These are phyloP conservation scores for Gryllus bimaculatus DNA, from an alignment of 1,140 invertebrate species.

Conservation along the genomic window DNA sequence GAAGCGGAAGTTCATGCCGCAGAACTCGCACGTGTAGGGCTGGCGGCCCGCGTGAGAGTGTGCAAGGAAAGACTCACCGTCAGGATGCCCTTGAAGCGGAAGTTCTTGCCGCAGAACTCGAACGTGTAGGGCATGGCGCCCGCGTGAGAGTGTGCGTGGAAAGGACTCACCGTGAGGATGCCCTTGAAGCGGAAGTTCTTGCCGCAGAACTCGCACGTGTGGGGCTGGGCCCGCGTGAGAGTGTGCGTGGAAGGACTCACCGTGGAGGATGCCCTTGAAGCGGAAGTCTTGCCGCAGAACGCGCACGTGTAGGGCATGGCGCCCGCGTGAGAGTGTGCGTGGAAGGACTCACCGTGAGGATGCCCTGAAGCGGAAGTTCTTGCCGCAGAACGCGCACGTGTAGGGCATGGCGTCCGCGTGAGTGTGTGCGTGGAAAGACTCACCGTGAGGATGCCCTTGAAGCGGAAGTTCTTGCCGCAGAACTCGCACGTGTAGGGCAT, in stretches of 20 bases:
- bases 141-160: not conserved
- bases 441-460: conserved; percentile 20
- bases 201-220: conserved; percentile 21
- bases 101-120: conserved; percentile 22
- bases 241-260: conserved; percentile 17
- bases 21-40: conserved; percentile 21
- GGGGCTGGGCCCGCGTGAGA: too few species aligned
- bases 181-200: conserved; percentile 24
- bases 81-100: conserved; percentile 22
- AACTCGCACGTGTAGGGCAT: conserved; percentile 20
- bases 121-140: conserved; percentile 19
- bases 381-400: conserved; percentile 21
- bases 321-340: conserved; percentile 41
- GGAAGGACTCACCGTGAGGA: conserved; percentile 22
- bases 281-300: conserved; percentile 22
- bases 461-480: conserved; percentile 23
- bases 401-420: conserved; percentile 13
- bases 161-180: conserved; percentile 20
- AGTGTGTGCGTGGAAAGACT: not conserved
- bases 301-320: conserved; percentile 21
- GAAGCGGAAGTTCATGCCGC: conserved; percentile 24
- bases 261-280: conserved; percentile 19
- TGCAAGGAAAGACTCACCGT: conserved; percentile 11
- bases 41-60: not conserved
- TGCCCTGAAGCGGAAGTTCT: conserved; percentile 24